These are phyloP conservation scores for Dermolepida albohirtum DNA, from an alignment of 2,888 invertebrate species.

Conservation along the genomic window DNA sequence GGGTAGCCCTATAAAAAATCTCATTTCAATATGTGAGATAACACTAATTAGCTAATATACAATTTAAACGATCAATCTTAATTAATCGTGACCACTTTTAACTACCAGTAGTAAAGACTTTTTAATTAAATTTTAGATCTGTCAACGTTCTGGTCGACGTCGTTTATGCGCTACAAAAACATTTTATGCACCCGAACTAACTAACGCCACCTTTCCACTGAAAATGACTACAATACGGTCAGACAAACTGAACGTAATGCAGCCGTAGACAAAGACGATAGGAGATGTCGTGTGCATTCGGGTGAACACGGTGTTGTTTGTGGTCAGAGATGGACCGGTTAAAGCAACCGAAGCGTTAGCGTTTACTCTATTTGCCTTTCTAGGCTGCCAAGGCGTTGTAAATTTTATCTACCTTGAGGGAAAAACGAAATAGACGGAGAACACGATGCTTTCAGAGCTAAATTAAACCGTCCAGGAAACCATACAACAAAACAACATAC, in stretches of 20 bases:
- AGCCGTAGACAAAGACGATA: not conserved
- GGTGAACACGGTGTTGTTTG: conserved; percentile 7
- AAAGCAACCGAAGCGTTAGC: conserved; percentile 26
- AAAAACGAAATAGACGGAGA: conserved; percentile 20
- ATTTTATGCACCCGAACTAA: conserved; percentile 24
- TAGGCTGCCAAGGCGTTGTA: conserved; percentile 30
- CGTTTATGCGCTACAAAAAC: conserved; percentile 24
- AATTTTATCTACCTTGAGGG: conserved; percentile 36
- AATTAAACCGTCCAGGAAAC: conserved; percentile 29
- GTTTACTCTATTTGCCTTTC: conserved; percentile 31
- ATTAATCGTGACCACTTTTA: conserved; percentile 7
- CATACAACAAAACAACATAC: too few relatives aligned
- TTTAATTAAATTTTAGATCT: conserved; percentile 35
- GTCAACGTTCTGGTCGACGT: conserved; percentile 13
- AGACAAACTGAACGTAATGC: not conserved
- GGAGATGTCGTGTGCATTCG: conserved; percentile 13
- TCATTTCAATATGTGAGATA: too few relatives aligned
- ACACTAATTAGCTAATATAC: too few relatives aligned
- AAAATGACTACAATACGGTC: conserved; percentile 2
- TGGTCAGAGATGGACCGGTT: conserved; percentile 20
- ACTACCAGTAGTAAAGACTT: conserved; percentile 7
- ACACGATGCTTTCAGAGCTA: conserved; percentile 18
- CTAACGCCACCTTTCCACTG: not conserved
- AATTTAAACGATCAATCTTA: not conserved
- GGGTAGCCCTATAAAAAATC: too few relatives aligned